Evolutionary conservation across 1,140 invertebrate species (phyloP), one percentile per base, ranked within the genome.

Genomic region (Drosophila subobscura): DNA sequence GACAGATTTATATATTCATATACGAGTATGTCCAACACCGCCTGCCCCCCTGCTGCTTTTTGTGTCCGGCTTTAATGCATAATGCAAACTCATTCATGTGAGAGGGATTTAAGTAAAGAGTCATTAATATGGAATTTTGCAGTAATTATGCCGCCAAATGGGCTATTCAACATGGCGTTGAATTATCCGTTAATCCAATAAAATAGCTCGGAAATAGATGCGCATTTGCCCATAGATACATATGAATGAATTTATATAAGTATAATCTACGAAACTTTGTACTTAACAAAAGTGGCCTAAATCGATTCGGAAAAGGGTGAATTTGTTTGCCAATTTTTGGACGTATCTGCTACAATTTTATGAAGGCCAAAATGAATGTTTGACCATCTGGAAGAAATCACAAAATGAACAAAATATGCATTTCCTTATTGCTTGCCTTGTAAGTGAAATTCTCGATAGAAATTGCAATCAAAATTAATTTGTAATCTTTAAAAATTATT

Each of bases 71-170:
- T 46, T 20, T 23, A 58, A 63, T 68, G 50, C 49, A 68, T 55
- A 68, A 67, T 68, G 51, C 50, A 68, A 66, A 41, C 5, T 33
- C 25, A 68, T 68, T 68, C 50, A 68, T 25, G 65, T n/a, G 50
- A 25, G 20, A 44, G 12, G 50, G 65, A 68, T 68, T 68, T 68
- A 68, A 68, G 65, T 55, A 29, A 44, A 50, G 45, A 68, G 50
- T 68, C 63, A 68, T 68, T 68, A 68, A 68, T 68, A 56, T 68
- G 51, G 44, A 68, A 68, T 68, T 67, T 46, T 4, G 20, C 20
- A 68, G 65, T 68, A 68, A 56, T 72, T 77, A 77, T 77, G 63
- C 50, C 27, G 33, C 47, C 46, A 10, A 67, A 33, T 47, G 45
- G 27, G 20, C 25, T 50, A 51, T 29, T 23, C 59, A 42, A 42